A percentile compares a stretch with the other conserved stretches of the same genome.
Conservation (phyloP, 2,797 vertebrate species). For the Salmo trutta region DNA sequence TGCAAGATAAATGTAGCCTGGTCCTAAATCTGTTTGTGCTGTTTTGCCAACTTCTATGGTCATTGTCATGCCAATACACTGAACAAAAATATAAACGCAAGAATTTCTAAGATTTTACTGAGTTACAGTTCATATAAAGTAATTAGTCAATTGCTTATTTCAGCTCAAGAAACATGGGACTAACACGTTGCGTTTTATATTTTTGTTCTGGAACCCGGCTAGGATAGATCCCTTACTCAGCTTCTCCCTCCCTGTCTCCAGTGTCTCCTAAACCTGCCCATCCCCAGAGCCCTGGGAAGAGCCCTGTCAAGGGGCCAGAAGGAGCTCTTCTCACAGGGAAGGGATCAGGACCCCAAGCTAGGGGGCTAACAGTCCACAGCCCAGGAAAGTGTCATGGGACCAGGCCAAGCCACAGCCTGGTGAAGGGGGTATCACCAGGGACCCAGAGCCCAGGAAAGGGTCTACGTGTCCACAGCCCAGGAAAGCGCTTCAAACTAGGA, state of each 20-base stretch:
- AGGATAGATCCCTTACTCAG: background rate
- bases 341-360: background rate
- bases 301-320: background rate
- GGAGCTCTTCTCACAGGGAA: constrained; percentile 14
- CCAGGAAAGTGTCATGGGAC: background rate
- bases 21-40: background rate
- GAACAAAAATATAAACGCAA: too few species aligned
- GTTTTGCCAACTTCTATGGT: too few species aligned
- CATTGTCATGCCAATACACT: too few species aligned
- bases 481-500: background rate
- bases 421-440: constrained; percentile 15
- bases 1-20: background rate
- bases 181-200: too few species aligned
- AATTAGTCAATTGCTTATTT: too few species aligned
- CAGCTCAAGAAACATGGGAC: too few species aligned
- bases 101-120: too few species aligned
- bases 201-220: background rate
- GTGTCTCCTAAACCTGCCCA: constrained; percentile 52
- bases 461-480: background rate
- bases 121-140: too few species aligned
- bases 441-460: constrained; percentile 13
- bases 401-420: constrained; percentile 16
- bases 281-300: constrained; percentile 45
- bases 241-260: constrained; percentile 23
- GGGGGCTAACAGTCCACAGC: background rate